Percentiles rank a stretch among this genome's conserved stretches.
Evolutionary conservation across 2,888 invertebrate genomes (phyloP).

Genomic region (Anticlea derivata): DNA sequence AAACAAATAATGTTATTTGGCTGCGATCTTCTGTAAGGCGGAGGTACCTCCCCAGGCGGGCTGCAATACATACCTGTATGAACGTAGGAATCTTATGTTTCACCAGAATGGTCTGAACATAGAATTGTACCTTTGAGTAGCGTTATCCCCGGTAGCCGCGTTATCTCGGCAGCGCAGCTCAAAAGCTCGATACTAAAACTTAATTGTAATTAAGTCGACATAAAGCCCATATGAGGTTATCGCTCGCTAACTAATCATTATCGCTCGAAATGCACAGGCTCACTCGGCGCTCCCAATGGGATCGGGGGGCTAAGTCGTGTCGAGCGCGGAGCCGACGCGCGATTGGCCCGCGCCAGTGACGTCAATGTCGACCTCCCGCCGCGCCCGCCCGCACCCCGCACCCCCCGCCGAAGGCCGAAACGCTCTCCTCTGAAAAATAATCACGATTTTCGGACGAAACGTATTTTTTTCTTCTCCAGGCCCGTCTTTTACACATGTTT

Average conservation of each 20-base stretch:
- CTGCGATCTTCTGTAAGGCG: too few relatives aligned
- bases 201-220: constrained; percentile 21
- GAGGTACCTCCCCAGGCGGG: too few relatives aligned
- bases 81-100: background rate
- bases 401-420: constrained; percentile 67
- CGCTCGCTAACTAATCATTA: constrained; percentile 43
- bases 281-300: constrained; percentile 53
- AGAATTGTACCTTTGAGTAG: background rate
- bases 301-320: constrained; percentile 64
- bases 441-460: constrained; percentile 71
- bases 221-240: constrained; percentile 34
- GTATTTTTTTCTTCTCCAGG: constrained; percentile 46
- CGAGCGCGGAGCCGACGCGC: constrained; percentile 57
- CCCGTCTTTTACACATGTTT: constrained; percentile 9
- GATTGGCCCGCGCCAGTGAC: constrained; percentile 74
- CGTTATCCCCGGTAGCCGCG: background rate
- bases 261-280: constrained; percentile 48
- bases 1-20: too few relatives aligned
- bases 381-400: constrained; percentile 50
- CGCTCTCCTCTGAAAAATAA: constrained; percentile 71
- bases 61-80: too few relatives aligned
- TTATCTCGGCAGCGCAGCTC: constrained; percentile 8
- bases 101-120: background rate
- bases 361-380: constrained; percentile 79
- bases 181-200: constrained; percentile 17